Base-by-base conservation (phyloP, 1,140 invertebrate species). In the Charaxes varanes region DNA sequence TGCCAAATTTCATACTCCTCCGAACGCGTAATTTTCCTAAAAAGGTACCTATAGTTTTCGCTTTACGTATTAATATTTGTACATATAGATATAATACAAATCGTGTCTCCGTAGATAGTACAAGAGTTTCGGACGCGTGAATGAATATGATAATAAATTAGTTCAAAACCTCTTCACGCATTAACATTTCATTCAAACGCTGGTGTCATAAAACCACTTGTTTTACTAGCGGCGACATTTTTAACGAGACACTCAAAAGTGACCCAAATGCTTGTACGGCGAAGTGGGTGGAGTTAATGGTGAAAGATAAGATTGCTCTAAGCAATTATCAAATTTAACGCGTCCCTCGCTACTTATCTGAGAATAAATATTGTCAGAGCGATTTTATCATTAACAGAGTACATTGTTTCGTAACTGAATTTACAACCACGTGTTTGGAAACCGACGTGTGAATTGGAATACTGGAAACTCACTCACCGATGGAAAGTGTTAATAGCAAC, bases 271-370 rank as follows among this genome's bases (percentile, higher is more conserved):
- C 46, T 57, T 18, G 41, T 44, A 32, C 15, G 36, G 26, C 43
- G 43, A 57, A 65, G 53, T 77, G 58, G 63, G 70, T 55, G 62
- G 53, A 61, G 67, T 60, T 60, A 68, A 72, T 65, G 57, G 60
- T 55, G 44, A 34, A 26, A 77, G 65, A 77, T 77, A 74, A 74
- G 70, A 69, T 74, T 65, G 56, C 40, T 67, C 44, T 50, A 56
- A 52, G 65, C 69, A 79, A 76, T 79, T 78, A 76, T 68, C 61
- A 77, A 81, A 77, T 76, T 78, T 78, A 49, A 69, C 61, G 60
- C 59, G 41, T 64, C 66, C 64, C 53, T 64, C 36, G 46, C 56
- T 53, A 54, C 53, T 71, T 78, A 78, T 82, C 78, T 56, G 14
- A 63, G 53, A 64, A 63, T 47, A 78, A 82, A 82, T 71, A 79